A percentile compares a stretch with the other conserved stretches of the same genome.
Evolutionary conservation across 2,888 invertebrate genomes (phyloP).

Genomic region (Sepioteuthis lessoniana): DNA sequence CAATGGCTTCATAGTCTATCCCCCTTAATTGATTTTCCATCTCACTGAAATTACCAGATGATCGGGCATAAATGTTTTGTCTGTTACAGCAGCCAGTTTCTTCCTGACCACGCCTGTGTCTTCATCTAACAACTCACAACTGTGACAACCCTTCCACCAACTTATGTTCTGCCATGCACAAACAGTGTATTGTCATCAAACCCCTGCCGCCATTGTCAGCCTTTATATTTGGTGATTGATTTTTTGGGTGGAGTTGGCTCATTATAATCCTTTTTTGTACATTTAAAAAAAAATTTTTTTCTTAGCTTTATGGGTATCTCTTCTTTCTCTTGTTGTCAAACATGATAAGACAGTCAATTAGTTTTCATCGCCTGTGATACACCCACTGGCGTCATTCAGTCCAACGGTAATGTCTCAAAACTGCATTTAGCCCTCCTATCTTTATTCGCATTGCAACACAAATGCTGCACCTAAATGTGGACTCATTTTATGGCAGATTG

Average conservation of each 20-base stretch:
- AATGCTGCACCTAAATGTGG: background rate
- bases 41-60: background rate
- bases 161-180: background rate
- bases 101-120: background rate
- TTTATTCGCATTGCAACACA: background rate
- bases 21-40: slow-evolving; percentile 39
- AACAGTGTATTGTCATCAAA: background rate
- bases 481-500: background rate
- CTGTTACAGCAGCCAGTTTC: background rate
- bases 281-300: no score
- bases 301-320: no score
- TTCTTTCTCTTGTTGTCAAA: background rate
- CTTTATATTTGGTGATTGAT: background rate
- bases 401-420: background rate
- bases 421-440: background rate
- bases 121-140: background rate
- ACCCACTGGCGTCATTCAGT: background rate
- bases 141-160: background rate
- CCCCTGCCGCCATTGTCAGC: background rate
- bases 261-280: background rate
- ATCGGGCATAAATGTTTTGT: no score
- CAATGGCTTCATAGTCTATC: slow-evolving; percentile 48
- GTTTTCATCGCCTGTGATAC: background rate
- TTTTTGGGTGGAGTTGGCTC: background rate
- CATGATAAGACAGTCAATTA: background rate